A percentile compares a stretch with the other conserved stretches of the same genome.
Conservation (phyloP, 2,113 vertebrate species). For the Scomber japonicus region DNA sequence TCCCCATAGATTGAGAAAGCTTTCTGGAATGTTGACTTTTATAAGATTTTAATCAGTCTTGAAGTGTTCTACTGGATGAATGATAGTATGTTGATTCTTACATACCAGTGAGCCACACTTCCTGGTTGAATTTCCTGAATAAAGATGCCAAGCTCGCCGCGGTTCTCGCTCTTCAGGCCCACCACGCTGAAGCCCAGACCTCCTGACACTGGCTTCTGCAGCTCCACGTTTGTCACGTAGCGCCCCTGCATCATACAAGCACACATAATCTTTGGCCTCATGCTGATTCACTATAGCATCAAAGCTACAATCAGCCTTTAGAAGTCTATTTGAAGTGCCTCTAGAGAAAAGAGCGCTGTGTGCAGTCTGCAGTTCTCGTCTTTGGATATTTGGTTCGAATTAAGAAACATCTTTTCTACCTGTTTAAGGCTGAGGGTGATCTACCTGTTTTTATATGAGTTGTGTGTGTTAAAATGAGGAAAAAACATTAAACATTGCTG, state of each 20-base stretch:
- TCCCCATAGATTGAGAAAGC: not conserved
- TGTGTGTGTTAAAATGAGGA: not conserved
- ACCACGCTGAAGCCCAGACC: conserved; percentile 96
- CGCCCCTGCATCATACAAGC: conserved; percentile 86
- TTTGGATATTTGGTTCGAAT: conserved; percentile 31
- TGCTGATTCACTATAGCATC: conserved; percentile 52
- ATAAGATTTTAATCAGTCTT: not conserved
- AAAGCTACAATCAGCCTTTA: conserved; percentile 58
- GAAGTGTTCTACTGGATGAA: not conserved
- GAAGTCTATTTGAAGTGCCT: conserved; percentile 67
- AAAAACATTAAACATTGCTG: not conserved
- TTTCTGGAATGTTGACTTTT: not conserved
- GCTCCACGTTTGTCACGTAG: conserved; percentile 89
- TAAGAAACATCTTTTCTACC: not conserved
- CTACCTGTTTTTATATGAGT: conserved; percentile 9
- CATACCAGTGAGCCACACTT: conserved; percentile 91
- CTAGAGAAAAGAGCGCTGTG: conserved; percentile 25
- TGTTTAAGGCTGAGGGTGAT: not conserved
- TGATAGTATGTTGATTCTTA: not conserved
- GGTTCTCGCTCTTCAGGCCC: conserved; percentile 93
- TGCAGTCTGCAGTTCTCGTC: conserved; percentile 7
- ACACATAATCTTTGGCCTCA: conserved; percentile 10
- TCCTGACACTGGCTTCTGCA: conserved; percentile 89
- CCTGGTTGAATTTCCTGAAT: conserved; percentile 95
- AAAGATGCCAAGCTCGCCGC: conserved; percentile 95